These are phyloP conservation scores for Falco concolor DNA, from an alignment of 2,797 vertebrate species.

Conservation along the genomic window DNA sequence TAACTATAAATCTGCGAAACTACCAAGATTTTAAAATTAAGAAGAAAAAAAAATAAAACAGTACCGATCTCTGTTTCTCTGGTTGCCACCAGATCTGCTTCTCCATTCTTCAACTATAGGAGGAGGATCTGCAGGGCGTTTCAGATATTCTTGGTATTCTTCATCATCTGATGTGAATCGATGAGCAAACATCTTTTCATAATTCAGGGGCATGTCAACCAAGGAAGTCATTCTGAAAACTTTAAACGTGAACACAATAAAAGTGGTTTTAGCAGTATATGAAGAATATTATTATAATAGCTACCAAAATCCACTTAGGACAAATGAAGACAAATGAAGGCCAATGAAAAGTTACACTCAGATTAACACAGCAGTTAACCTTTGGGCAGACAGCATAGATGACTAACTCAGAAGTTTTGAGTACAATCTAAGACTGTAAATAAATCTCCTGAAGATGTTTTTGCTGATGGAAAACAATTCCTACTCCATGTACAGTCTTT, in stretches of 20 bases:
- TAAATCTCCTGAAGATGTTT: not conserved
- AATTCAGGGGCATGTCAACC: conserved; percentile 63
- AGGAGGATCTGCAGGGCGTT: conserved; percentile 76
- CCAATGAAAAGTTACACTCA: not conserved
- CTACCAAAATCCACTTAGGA: not conserved
- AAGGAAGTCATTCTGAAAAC: conserved; percentile 78
- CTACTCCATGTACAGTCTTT: not conserved
- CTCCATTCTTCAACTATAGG: conserved; percentile 89
- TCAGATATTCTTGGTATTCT: conserved; percentile 85
- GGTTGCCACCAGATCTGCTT: conserved; percentile 77
- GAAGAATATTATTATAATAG: not conserved
- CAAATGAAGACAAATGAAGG: not conserved
- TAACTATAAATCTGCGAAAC: not conserved
- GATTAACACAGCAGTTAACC: not conserved
- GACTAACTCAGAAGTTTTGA: not conserved
- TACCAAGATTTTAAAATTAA: not conserved
- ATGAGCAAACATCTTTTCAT: conserved; percentile 83
- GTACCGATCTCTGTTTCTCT: conserved; percentile 84
- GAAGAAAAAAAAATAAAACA: not conserved
- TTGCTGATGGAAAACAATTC: not conserved
- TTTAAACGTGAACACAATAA: not conserved
- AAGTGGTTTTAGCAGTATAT: not conserved
- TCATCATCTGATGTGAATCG: conserved; percentile 83
- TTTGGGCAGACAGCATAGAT: not conserved
- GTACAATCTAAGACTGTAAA: not conserved